Conservation (phyloP, 2,888 invertebrate species). For the Hypolimnas misippus region DNA sequence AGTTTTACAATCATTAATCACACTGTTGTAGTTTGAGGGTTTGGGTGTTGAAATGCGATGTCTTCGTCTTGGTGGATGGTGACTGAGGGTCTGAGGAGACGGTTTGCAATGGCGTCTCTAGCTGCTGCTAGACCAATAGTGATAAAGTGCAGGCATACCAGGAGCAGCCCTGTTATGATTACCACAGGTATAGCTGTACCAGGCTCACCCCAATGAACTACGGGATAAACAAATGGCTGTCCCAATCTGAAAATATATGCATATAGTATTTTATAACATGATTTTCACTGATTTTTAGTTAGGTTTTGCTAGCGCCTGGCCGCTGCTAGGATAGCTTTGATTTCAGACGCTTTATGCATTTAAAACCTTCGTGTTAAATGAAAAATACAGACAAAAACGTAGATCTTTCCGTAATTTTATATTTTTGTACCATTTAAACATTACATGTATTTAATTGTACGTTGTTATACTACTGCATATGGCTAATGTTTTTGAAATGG, state of each 20-base stretch:
- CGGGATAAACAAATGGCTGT: conserved; percentile 88
- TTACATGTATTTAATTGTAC: too few species aligned
- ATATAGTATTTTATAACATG: background rate
- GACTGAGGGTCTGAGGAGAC: conserved; percentile 51
- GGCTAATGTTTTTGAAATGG: too few species aligned
- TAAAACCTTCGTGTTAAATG: too few species aligned
- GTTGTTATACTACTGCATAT: too few species aligned
- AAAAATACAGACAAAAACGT: too few species aligned
- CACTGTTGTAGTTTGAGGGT: background rate
- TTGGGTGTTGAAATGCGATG: conserved; percentile 55
- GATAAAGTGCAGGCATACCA: conserved; percentile 85
- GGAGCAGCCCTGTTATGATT: conserved; percentile 85
- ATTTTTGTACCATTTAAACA: too few species aligned
- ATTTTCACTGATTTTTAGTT: too few species aligned
- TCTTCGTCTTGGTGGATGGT: conserved; percentile 54
- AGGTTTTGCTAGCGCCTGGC: conserved; percentile 58
- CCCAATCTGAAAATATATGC: conserved; percentile 79
- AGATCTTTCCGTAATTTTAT: too few species aligned
- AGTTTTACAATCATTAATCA: background rate
- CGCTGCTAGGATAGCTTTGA: too few species aligned
- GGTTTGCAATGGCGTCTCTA: conserved; percentile 62
- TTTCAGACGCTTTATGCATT: too few species aligned
- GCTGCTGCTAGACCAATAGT: conserved; percentile 82
- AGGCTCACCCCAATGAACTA: conserved; percentile 90
- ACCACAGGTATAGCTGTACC: conserved; percentile 84